Evolutionary conservation across 2,888 invertebrate genomes (phyloP).

Genomic region (Siphonodentalium dalli): DNA sequence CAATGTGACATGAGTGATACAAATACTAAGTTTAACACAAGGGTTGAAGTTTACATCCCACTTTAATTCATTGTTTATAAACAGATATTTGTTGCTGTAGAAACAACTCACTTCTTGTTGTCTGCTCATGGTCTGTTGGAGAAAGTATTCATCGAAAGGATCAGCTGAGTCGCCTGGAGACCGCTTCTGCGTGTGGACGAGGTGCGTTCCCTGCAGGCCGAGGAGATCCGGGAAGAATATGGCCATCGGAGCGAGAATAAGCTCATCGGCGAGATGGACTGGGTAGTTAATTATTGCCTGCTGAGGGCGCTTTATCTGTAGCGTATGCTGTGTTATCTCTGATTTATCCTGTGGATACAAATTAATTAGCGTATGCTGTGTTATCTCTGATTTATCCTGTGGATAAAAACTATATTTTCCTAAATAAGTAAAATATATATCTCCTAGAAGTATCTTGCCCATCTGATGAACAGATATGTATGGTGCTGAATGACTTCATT

Average conservation of each 20-base stretch:
- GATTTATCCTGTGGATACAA: slow-evolving; percentile 74
- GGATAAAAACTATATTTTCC: too few relatives aligned
- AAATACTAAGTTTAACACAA: too few relatives aligned
- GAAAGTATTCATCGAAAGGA: slow-evolving; percentile 90
- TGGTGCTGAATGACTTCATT: too few relatives aligned
- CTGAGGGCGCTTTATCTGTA: slow-evolving; percentile 60
- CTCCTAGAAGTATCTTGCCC: too few relatives aligned
- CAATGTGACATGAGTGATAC: too few relatives aligned
- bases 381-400: slow-evolving; percentile 84
- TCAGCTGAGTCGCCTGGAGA: slow-evolving; percentile 85
- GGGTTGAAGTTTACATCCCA: too few relatives aligned
- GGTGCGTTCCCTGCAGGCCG: slow-evolving; percentile 70
- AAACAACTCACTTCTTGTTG: slow-evolving; percentile 32
- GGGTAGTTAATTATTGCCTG: slow-evolving; percentile 54
- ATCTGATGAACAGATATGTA: too few relatives aligned
- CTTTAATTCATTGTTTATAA: too few relatives aligned
- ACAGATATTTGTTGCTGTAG: too few relatives aligned
- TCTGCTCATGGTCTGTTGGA: slow-evolving; percentile 76
- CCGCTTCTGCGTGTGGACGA: slow-evolving; percentile 69
- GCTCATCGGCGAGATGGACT: slow-evolving; percentile 86
- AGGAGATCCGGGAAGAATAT: slow-evolving; percentile 86
- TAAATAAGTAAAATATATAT: too few relatives aligned
- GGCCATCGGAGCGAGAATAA: slow-evolving; percentile 87
- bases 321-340: slow-evolving; percentile 75
- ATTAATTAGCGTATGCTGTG: slow-evolving; percentile 67